Conservation (phyloP, 2,113 vertebrate species). For the Cnemophilus loriae region DNA sequence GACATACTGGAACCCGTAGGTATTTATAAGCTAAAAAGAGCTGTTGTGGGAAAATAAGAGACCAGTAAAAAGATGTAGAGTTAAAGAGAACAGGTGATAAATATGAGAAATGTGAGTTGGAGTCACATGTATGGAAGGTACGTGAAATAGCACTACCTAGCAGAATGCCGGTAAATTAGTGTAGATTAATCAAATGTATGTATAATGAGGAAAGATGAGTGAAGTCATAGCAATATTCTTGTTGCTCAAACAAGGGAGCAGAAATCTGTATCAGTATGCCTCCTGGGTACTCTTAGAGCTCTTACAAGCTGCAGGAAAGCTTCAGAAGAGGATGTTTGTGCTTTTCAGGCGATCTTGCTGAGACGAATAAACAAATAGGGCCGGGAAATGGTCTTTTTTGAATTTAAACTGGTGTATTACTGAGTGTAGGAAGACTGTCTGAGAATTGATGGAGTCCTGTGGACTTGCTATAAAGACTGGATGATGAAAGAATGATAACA, state of each 20-base stretch:
- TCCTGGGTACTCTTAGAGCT: conserved; percentile 17
- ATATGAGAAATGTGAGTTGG: not conserved
- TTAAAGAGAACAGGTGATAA: not conserved
- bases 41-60: not conserved
- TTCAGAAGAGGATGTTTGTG: not conserved
- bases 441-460: conserved; percentile 32
- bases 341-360: conserved; percentile 52
- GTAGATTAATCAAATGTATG: not conserved
- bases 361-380: conserved; percentile 51
- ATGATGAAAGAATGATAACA: conserved; percentile 19
- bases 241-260: conserved; percentile 4
- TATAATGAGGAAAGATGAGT: not conserved
- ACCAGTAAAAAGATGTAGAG: not conserved
- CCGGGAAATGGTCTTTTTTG: conserved; percentile 11
- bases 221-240: not conserved
- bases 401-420: conserved; percentile 47
- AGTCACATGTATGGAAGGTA: not conserved
- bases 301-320: conserved; percentile 16
- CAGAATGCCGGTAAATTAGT: not conserved
- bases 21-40: not conserved
- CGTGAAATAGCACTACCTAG: not conserved
- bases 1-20: not conserved
- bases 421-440: conserved; percentile 29
- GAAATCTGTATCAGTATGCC: not conserved
- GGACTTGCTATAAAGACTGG: not conserved